Evolutionary conservation across 2,888 invertebrate species (phyloP), one percentile per base, ranked within the genome.

Genomic region (Pollenia labialis): DNA sequence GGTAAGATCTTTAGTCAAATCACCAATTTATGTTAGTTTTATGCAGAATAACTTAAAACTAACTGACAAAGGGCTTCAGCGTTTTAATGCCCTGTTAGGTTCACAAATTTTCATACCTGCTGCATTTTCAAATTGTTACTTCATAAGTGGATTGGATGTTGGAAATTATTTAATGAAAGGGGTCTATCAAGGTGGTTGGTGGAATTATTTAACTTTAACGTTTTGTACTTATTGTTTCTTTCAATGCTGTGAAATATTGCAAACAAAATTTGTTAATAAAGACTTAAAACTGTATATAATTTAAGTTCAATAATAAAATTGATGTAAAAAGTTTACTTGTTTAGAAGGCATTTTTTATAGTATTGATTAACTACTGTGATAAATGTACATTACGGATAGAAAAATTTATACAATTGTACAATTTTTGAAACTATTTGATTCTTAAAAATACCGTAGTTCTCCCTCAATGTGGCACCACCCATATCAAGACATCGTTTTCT

Each of bases 61-160:
- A 54, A 64, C 74, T 12, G 91, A 93, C 32, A 93, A 93, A 48
- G 94, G 94, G 89, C 91, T 94, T 88, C 94, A 95, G 87, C 94
- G 97, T 88, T 94, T 97, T 83, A 94, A 95, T 90, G 97, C 96
- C 76, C 89, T 96, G 10, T 90, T 96, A 84, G 95, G 96, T 85
- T 95, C 96, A 42, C 97, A 97, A 40, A 93, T 98, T 68, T 95
- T 97, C 88, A 95, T 96, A 42, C 93, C 97, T 88, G 97, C 98
- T 12, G 96, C 96, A 1, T 94, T 97, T 90, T 97, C 98, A 0
- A 98, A 97, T 93, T 97, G 97, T 91, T 98, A 97, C 93, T 97
- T 98, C 92, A 97, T 98, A 93, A 96, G 96, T 85, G 97, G 96
- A 0, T 94, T 94, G 85, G 95, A 96, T 80, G 94, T 97, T 83